Evolutionary conservation across 2,888 invertebrate species (phyloP), one percentile per base, ranked within the genome.

Genomic region (Anorthoa munda): DNA sequence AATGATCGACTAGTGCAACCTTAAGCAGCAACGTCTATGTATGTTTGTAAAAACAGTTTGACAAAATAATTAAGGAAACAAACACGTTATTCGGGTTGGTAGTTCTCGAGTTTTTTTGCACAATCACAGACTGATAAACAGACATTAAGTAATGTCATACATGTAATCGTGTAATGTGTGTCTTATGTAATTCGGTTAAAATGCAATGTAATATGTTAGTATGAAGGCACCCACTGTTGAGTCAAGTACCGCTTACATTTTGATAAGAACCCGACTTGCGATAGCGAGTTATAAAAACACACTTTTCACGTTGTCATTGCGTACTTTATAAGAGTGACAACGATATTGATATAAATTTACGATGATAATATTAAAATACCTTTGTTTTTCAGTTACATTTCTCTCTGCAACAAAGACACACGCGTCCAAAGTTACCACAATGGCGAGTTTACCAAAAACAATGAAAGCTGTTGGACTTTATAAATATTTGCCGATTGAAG

Each of bases 401-500:
- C 12, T 71, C 18, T 31, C 61, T 21, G 23, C 72, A 31, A n/a
- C 51, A 23, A 13, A 17, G 5, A 64, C 77, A 53, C 59, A 79
- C 73, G 79, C 61, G 65, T 58, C 26, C 5, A 23, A 65, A 70
- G 61, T 55, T 13, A 18, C 65, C 53, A 84, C 72, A 46, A 88
- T 87, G 85, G 71, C 85, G 46, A 82, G 66, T 77, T 81, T 95
- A 79, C 94, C 96, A 15, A 93, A 91, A 89, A 90, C 91, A n/a
- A 95, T 96, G 95, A 93, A 91, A 86, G 96, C 95, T 15, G 94
- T 95, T 50, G 96, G 95, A 12, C 87, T 96, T 17, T 95, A 93
- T 71, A 94, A 94, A 89, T 95, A 95, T 84, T 89, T 95, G 70
- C 94, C 95, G 13, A 94, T 96, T 70, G 82, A 92, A 12, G 92